These are phyloP conservation scores for Aspidoscelis tigris DNA, from an alignment of 2,113 vertebrate genomes.

Conservation along the genomic window DNA sequence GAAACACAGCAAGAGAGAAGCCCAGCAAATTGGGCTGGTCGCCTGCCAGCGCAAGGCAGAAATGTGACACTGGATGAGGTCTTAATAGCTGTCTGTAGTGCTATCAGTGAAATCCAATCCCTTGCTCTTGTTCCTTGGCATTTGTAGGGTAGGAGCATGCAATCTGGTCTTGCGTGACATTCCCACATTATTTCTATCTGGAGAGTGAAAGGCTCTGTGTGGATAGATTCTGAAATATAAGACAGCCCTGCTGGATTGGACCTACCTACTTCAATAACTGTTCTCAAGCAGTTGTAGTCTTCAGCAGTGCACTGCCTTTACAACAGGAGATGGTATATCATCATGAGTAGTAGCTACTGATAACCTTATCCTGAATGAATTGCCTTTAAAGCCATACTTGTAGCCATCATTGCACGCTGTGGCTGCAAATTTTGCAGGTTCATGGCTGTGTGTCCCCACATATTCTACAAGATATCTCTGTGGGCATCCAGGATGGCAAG, in stretches of 20 bases:
- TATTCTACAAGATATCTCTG: too few relatives aligned
- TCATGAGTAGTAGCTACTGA: neutral
- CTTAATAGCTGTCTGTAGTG: constrained; percentile 77
- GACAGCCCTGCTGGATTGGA: neutral
- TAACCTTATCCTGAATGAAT: neutral
- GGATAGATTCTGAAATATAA: constrained; percentile 44
- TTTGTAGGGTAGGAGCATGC: constrained; percentile 55
- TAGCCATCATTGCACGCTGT: neutral
- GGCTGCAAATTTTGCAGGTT: neutral
- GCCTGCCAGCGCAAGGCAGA: constrained; percentile 71
- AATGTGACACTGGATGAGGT: constrained; percentile 78
- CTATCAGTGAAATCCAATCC: constrained; percentile 73
- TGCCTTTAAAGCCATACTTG: neutral
- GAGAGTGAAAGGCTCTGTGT: neutral
- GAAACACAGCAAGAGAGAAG: constrained; percentile 72
- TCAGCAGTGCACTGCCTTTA: neutral
- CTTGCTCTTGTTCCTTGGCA: constrained; percentile 57
- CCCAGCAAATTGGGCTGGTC: constrained; percentile 77
- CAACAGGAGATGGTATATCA: neutral
- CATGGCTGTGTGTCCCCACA: neutral
- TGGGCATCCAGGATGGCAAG: too few relatives aligned
- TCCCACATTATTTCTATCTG: neutral
- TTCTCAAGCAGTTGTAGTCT: neutral
- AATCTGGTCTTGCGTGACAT: constrained; percentile 49
- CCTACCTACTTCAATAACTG: neutral